Base-by-base conservation (phyloP, 2,113 vertebrate genomes). In the Mystacornis crossleyi region DNA sequence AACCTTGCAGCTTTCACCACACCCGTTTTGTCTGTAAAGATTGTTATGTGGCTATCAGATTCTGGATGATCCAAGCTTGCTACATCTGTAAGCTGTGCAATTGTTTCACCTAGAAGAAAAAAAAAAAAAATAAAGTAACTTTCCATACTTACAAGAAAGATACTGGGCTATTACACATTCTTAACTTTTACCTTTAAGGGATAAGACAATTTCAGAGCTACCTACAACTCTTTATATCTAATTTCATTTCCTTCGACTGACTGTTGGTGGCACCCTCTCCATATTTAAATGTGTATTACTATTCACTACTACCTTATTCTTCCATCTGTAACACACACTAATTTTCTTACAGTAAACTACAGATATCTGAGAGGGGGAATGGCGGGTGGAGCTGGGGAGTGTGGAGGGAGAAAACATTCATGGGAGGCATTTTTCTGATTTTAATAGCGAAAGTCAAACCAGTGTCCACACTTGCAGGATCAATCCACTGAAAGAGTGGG, bases 1-100 rank as follows among this genome's bases (percentile, higher is more conserved):
- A 99, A 48, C 55, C 99, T 98, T 61, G 99, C 99, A 64, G 99
- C 99, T 93, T 99, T 99, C 92, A 99, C 98, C 95, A 99, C 99
- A 78, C 98, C 99, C 14, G 98, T 98, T 98, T 99, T 98, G 91
- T 99, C 99, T 2, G 99, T 99, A 92, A 99, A 99, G 98, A 99
- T 98, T 1, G 99, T 99, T 92, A 98, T 97, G 72, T 98, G 98
- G 58, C 98, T 98, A 16, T 99, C 99, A 16, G 98, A 96, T 82
- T 98, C 99, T 2, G 97, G 90, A 48, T 98, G 97, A 95, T 98
- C 97, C 72, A 97, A 90, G 45, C 86, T 97, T 61, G 97, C 98
- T 47, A 98, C 97, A 6, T 99, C 99, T 3, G 99, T 99, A 90
- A 99, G 98, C 50, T 99, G 98, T 58, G 99, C 99, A 18, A 99